Base-by-base conservation (phyloP, 2,797 vertebrate genomes). In the Smutsia temminckii region DNA sequence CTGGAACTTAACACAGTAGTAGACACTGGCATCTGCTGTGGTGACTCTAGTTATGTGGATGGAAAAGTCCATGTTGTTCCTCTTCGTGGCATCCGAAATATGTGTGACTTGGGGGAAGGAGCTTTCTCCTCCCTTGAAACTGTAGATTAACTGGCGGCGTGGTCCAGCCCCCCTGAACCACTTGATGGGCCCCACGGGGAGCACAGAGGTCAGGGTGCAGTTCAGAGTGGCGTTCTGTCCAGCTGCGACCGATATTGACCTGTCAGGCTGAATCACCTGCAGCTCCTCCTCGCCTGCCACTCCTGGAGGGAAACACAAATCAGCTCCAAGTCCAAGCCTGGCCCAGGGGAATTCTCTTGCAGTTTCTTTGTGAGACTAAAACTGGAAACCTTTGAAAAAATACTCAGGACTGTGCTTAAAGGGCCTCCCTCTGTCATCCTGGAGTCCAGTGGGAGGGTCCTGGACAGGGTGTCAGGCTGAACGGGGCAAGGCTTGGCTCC, bases 1-100 rank as follows among this genome's bases (percentile, higher is more conserved):
- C 9, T 0, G 18, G 21, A 96, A 92, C 68, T 91, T 97, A 66
- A 96, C 95, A 32, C 93, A 96, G 91, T 87, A 97, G 75, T 96
- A 96, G 79, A 8, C 63, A 2, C 93, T 32, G 0, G 66, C 0
- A 0, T 91, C 81, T 40, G 1, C 66, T 3, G 4, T 1, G n/a
- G 17, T 89, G 59, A 79, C 10, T 8, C 68, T 13, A 8, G 25
- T 75, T 72, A 96, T 95, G 20, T 0, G 23, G 92, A 97, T 95
- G 83, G 66, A 81, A 64, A 57, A 96, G 57, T 97, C 59, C 2
- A 0, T 14, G 46, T 3, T 17, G 27, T 57, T 72, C 27, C 2
- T 51, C 4, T 0, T 3, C 10, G 20, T 21, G 2, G 1, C 0
- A 3, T 57, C 69, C 66, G 46, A 0, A 23, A 14, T 2, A 17